Base-by-base conservation (phyloP, 2,888 invertebrate genomes). In the Cerastoderma edule region DNA sequence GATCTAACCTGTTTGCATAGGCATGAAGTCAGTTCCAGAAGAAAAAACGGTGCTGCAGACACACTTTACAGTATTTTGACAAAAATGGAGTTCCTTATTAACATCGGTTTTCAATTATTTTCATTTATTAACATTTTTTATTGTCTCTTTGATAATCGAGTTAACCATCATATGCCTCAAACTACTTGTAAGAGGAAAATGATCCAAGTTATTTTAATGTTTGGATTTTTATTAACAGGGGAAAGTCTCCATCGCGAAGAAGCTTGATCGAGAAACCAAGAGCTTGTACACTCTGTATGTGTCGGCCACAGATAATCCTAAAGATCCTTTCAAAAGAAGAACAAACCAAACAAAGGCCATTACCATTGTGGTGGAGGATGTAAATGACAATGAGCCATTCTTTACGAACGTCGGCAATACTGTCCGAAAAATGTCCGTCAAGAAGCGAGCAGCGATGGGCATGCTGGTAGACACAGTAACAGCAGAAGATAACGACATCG, bases 331-430 rank as follows among this genome's bases (percentile, higher is more conserved):
- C 5, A 78, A 84, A 22, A 85, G 84, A 57, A 71, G 86, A 48
- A 75, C 82, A 27, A 95, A 95, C 67, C 95, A 95, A 74, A 87
- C 84, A 68, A 88, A 84, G 19, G 70, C 85, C 6, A 87, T 89
- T 19, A 85, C 82, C 16, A 96, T 98, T 0, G 96, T 96, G 0
- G 92, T 98, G 32, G 93, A 96, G 0, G 98, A 98, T 90, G 96
- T 97, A 22, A 98, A 98, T 90, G 98, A 98, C 90, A 97, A 98
- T 88, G 96, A 96, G 86, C 98, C 98, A 0, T 95, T 97, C 53
- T 84, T 82, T 24, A 80, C 75, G 0, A 84, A 83, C 39, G 67
- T 82, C 1, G 81, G 82, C 10, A 56, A 76, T 1, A 66, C 66
- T 6, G 63, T 65, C 8, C 65, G 73, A 1, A 80, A 81, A 5